A percentile compares a stretch with the other conserved stretches of the same genome.
These are phyloP conservation scores for Listronotus oregonensis DNA, from an alignment of 1,140 invertebrate genomes.

Conservation along the genomic window DNA sequence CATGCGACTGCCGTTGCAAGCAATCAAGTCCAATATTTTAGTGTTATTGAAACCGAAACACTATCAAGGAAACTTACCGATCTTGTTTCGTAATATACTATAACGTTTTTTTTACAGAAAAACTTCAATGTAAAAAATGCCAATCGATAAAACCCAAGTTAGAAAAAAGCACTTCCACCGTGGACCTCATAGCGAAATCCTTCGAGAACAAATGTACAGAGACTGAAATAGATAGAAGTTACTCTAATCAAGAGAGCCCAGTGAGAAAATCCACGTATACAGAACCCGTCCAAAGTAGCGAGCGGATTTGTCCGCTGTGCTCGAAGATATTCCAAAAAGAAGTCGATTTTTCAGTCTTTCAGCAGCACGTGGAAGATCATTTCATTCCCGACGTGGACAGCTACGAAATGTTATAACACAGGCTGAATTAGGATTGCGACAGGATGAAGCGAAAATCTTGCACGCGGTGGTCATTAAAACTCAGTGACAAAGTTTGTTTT, in stretches of 20 bases:
- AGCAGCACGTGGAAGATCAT: conserved; percentile 62
- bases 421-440: no score
- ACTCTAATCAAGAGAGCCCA: background rate
- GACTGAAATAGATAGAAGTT: conserved; percentile 44
- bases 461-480: no score
- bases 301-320: conserved; percentile 64
- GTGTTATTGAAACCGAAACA: no score
- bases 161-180: conserved; percentile 43
- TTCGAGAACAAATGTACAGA: conserved; percentile 37
- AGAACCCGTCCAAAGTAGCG: conserved; percentile 47
- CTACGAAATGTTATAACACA: conserved; percentile 38
- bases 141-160: conserved; percentile 35
- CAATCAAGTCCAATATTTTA: no score
- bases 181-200: conserved; percentile 38
- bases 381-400: conserved; percentile 48
- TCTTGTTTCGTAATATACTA: no score
- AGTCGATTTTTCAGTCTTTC: conserved; percentile 57
- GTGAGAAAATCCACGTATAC: background rate
- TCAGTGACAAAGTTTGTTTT: no score
- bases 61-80: no score
- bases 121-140: conserved; percentile 43
- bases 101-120: conserved; percentile 34
- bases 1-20: no score
- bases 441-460: no score
- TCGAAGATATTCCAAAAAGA: conserved; percentile 57